phyloP scores from a whole-genome alignment of 1,140 invertebrate genomes.

The Ceratitis capitata region DNA sequence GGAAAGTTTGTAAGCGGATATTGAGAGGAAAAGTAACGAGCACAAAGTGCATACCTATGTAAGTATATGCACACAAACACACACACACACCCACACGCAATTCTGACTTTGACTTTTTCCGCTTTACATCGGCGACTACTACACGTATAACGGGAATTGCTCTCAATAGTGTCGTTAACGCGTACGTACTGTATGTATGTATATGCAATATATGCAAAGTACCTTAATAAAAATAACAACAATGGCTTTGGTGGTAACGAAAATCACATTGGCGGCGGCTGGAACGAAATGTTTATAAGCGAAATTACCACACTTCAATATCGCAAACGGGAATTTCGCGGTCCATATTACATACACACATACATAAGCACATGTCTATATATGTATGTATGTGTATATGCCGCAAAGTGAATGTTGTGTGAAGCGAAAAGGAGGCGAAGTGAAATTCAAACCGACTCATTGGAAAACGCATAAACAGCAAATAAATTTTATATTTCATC shows the following conservation, averaged over 20 bases:
- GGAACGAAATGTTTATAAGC: slow-evolving; percentile 11
- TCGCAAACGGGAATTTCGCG: neutral
- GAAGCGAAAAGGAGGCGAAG: neutral
- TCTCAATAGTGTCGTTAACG: slow-evolving; percentile 62
- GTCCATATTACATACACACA: neutral
- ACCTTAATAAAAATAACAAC: slow-evolving; percentile 38
- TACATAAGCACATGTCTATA: neutral
- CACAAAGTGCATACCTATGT: neutral
- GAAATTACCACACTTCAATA: neutral
- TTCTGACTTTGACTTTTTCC: neutral
- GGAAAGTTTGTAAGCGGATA: neutral
- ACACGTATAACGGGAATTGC: slow-evolving; percentile 51
- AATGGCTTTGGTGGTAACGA: neutral
- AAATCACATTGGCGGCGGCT: neutral
- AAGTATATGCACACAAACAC: neutral
- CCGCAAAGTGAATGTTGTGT: neutral
- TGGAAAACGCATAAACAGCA: slow-evolving; percentile 48
- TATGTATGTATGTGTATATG: neutral
- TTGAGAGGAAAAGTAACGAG: neutral
- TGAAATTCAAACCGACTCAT: neutral
- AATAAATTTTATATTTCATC: slow-evolving; percentile 43
- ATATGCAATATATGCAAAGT: neutral
- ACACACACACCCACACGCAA: neutral
- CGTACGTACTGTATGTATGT: slow-evolving; percentile 43
- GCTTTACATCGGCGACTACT: slow-evolving; percentile 37